phyloP scores from a whole-genome alignment of 2,113 vertebrate genomes.

The Oryzias woworae region DNA sequence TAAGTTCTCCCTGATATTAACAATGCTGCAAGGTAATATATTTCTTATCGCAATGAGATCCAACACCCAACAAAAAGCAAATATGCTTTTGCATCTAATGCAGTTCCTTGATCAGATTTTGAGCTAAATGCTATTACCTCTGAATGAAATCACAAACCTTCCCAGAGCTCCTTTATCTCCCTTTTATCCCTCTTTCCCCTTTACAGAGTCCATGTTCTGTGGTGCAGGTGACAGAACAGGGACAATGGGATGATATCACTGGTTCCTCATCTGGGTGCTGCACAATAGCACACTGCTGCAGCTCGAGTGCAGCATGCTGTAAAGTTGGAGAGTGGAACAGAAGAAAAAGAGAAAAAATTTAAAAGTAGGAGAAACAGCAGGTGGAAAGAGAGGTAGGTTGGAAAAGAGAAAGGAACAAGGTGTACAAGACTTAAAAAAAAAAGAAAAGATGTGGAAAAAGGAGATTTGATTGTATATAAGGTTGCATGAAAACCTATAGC shows the following conservation, averaged over 20 bases:
- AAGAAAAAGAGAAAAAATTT: conserved; percentile 8
- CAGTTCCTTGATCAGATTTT: no score
- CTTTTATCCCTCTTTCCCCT: conserved; percentile 13
- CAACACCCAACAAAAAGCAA: no score
- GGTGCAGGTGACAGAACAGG: conserved; percentile 68
- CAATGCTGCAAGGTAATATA: no score
- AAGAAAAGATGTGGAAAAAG: not conserved
- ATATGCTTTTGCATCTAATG: no score
- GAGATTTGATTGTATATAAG: conserved; percentile 23
- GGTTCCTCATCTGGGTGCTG: conserved; percentile 45
- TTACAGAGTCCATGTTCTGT: conserved; percentile 39
- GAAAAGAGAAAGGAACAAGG: conserved; percentile 2
- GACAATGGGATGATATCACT: conserved; percentile 68
- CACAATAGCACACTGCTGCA: conserved; percentile 50
- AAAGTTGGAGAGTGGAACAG: conserved; percentile 23
- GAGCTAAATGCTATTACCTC: no score
- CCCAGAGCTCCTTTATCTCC: conserved; percentile 11
- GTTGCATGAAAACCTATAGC: not conserved
- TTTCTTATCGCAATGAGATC: no score
- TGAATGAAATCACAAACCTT: conserved; percentile 22
- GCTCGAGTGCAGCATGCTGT: conserved; percentile 50
- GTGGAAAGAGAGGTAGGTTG: conserved; percentile 7
- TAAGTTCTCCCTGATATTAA: no score
- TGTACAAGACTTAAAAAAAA: conserved; percentile 2
- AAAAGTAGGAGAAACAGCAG: conserved; percentile 3